phyloP scores from a whole-genome alignment of 2,113 vertebrate genomes.

The Stercorarius parasiticus region DNA sequence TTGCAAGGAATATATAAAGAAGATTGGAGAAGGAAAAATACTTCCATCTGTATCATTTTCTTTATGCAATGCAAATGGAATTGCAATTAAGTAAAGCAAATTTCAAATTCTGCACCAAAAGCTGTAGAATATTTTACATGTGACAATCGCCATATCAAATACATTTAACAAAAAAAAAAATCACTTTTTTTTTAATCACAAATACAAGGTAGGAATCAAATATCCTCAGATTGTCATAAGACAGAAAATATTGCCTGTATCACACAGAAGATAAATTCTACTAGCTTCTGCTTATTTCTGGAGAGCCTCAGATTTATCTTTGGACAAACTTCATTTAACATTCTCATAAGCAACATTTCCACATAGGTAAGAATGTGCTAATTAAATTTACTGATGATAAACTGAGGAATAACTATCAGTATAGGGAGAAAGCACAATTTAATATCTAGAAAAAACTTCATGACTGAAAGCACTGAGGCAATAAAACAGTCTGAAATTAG shows the following conservation, averaged over 20 bases:
- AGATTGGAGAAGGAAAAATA: background rate
- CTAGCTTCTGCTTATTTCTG: background rate
- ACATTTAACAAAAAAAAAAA: background rate
- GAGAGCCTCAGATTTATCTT: background rate
- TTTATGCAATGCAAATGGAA: background rate
- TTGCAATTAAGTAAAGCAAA: background rate
- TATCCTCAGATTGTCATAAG: background rate
- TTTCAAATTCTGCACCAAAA: background rate
- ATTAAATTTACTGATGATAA: background rate
- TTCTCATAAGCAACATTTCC: background rate
- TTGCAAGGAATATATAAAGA: background rate
- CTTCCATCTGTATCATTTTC: background rate
- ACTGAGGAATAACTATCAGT: background rate
- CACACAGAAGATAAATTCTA: background rate
- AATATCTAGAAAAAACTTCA: background rate
- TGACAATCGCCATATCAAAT: background rate
- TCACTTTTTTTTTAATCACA: background rate
- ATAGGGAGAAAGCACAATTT: background rate
- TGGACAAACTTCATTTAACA: background rate
- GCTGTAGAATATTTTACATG: background rate
- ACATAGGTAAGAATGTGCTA: background rate
- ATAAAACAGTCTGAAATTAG: background rate
- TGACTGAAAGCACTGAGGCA: background rate
- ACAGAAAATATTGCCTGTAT: background rate
- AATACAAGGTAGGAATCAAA: background rate